Base-by-base conservation (phyloP, 2,888 invertebrate species). In the Seira ritae region DNA sequence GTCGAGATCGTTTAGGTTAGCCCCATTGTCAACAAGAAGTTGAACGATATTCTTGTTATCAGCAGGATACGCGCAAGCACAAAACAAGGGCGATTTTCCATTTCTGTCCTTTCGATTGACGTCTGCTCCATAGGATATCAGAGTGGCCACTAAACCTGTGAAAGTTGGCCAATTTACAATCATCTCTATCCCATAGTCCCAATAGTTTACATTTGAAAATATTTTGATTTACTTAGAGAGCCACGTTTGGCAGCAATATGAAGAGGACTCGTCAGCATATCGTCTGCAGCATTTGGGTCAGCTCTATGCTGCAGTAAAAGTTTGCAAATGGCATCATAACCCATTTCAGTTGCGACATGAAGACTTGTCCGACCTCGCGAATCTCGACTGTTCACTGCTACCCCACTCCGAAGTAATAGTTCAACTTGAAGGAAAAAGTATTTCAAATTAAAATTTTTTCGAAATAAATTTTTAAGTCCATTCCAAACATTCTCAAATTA, bases 361-460 rank as follows among this genome's bases (percentile, higher is more conserved):
- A 89, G 70, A 8, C 84, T 72, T 17, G 88, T 86, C 15, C 77
- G 31, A 10, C 88, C 88, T 62, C 83, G 77, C 0, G 88, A 87
- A 67, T 89, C 88, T 22, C 86, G 78, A n/a, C 84, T 75, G 55
- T 89, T 88, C 19, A 88, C 85, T 20, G 88, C 85, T 20, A 87
- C 86, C 60, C 87, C 87, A 65, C 78, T 81, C 81, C 81, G 22
- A 46, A 89, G 81, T 6, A 89, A 78, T n/a, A 89, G 46, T 78
- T 89, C 87, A 22, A 89, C 88, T 87, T 46, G 4, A 71, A 67
- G 12, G 46, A 17, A n/a, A 69, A 10, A 69, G 12, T 23, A 12
- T 46, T 74, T 31, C 4, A 31, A 71, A 71, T 65, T 31, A 62
- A 31, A 3, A 55, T 69, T 69, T 66, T 19, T 12, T 42, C 15